Percentiles rank a stretch among this genome's conserved stretches.
Evolutionary conservation across 1,140 invertebrate genomes (phyloP).

Genomic region (Spodoptera litura): DNA sequence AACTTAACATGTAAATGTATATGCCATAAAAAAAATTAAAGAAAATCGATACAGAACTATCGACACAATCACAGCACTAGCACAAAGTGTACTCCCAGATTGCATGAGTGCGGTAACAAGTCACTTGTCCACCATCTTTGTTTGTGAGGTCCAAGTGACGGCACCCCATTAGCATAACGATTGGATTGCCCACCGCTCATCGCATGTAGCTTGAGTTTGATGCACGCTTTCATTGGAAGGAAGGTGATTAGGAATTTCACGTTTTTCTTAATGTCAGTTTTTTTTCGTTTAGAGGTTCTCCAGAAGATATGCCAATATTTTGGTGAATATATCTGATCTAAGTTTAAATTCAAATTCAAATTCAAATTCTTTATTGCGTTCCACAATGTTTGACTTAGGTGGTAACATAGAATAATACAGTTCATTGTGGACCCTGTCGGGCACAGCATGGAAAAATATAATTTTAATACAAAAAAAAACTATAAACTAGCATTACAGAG

Average conservation of each 20-base stretch:
- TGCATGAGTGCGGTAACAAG: constrained; percentile 40
- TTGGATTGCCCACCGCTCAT: background rate
- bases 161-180: constrained; percentile 17
- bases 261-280: background rate
- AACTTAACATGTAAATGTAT: background rate
- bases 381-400: too few relatives aligned
- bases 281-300: too few relatives aligned
- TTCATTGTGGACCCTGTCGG: too few relatives aligned
- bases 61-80: constrained; percentile 1
- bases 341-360: too few relatives aligned
- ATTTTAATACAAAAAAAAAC: too few relatives aligned
- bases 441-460: too few relatives aligned
- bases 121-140: constrained; percentile 22
- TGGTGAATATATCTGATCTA: too few relatives aligned
- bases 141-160: constrained; percentile 14
- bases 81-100: constrained; percentile 21
- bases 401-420: too few relatives aligned
- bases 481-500: too few relatives aligned
- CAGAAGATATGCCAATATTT: too few relatives aligned
- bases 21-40: too few relatives aligned
- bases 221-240: background rate
- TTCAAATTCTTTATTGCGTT: too few relatives aligned
- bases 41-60: background rate
- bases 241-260: background rate
- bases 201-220: background rate